phyloP scores from a whole-genome alignment of 92 coral and sea anemone genomes.

The Umimayanthus chanpuru region DNA sequence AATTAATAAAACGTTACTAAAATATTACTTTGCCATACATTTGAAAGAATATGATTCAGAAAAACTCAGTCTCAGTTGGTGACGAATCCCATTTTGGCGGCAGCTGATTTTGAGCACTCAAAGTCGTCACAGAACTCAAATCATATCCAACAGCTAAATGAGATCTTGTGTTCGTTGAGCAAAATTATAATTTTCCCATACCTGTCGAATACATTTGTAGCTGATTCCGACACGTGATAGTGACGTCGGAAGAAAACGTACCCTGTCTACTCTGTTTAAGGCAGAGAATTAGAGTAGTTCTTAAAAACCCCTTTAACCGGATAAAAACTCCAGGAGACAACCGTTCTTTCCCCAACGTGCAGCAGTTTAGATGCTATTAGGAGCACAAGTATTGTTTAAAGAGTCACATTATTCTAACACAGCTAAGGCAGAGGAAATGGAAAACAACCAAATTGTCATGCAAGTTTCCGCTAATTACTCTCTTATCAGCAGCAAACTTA shows the following conservation, averaged over 20 bases:
- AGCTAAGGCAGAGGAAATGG: conserved; percentile 20
- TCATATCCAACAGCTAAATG: not conserved
- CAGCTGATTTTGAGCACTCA: not conserved
- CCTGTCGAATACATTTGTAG: not conserved
- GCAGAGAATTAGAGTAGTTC: not conserved
- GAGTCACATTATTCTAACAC: conserved; percentile 11
- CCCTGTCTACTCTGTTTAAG: not conserved
- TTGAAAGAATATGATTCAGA: not conserved
- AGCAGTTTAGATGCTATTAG: conserved; percentile 3
- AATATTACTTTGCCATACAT: not conserved
- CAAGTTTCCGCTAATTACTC: conserved; percentile 39
- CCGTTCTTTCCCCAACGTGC: not conserved
- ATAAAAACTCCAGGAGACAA: not conserved
- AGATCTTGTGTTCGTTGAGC: not conserved
- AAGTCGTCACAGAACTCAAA: not conserved
- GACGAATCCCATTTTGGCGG: not conserved
- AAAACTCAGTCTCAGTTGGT: too few relatives aligned
- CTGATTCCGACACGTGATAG: not conserved
- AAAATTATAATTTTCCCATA: not conserved
- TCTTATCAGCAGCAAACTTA: conserved; percentile 1
- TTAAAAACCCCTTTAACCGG: not conserved
- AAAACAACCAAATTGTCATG: conserved; percentile 23
- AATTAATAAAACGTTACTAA: not conserved
- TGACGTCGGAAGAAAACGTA: not conserved
- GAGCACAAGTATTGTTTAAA: not conserved